Evolutionary conservation across 53 echinoderm and acorn worm species (phyloP).

Genomic region (Actinopyga echinites): DNA sequence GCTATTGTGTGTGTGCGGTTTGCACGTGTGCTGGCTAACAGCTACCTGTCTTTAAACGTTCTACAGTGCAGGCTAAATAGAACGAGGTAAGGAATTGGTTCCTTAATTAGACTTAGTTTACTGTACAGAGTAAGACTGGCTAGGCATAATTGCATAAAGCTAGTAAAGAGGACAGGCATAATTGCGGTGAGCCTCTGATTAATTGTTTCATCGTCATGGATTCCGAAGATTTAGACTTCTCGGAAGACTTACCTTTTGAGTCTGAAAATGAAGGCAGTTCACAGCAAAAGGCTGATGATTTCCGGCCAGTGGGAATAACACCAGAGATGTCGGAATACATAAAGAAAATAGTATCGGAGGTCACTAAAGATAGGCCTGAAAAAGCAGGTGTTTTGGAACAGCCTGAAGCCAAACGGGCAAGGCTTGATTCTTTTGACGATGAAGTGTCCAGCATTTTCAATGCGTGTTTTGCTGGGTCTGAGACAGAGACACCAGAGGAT

Average conservation of each 20-base stretch:
- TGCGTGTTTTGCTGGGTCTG: slow-evolving; percentile 6
- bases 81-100: too few species aligned
- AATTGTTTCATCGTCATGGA: background rate
- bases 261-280: slow-evolving; percentile 2
- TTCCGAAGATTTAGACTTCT: slow-evolving; percentile 14
- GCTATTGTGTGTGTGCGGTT: too few species aligned
- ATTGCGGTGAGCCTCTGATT: background rate
- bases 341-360: slow-evolving; percentile 4
- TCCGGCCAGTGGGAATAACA: slow-evolving; percentile 1
- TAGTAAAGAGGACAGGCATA: slow-evolving; percentile 4
- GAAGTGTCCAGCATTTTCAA: slow-evolving; percentile 18
- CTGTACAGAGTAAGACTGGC: background rate
- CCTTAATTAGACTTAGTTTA: background rate
- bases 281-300: slow-evolving; percentile 3
- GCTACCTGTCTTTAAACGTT: too few species aligned
- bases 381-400: background rate
- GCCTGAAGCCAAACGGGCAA: slow-evolving; percentile 9
- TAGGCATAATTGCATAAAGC: background rate
- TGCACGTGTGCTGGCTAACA: too few species aligned
- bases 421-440: background rate
- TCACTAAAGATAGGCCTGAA: background rate
- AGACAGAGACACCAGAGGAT: slow-evolving; percentile 2
- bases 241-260: slow-evolving; percentile 14
- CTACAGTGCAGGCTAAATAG: too few species aligned
- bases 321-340: slow-evolving; percentile 27